Conservation (phyloP, 1,140 invertebrate genomes). For the Ladona fulva region DNA sequence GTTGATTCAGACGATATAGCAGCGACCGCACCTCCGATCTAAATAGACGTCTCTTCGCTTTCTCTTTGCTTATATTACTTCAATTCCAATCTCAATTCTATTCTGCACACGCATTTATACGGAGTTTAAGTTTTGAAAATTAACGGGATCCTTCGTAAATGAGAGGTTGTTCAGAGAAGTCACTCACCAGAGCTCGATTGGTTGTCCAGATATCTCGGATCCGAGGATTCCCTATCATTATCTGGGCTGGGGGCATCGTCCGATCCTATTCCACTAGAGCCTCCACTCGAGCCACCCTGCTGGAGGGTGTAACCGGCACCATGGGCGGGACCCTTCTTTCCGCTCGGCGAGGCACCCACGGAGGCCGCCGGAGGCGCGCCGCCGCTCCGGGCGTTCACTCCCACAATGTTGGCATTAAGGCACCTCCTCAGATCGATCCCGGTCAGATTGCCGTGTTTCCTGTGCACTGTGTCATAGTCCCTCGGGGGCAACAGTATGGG, state of each 20-base stretch:
- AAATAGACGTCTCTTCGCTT: no score
- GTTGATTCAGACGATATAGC: no score
- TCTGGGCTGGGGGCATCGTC: conserved; percentile 69
- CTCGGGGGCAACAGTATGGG: conserved; percentile 81
- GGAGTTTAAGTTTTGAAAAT: no score
- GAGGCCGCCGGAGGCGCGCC: conserved; percentile 5
- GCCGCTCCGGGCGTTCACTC: conserved; percentile 38
- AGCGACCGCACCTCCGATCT: no score
- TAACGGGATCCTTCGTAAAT: not conserved
- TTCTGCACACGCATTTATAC: no score
- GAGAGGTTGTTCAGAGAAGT: conserved; percentile 17
- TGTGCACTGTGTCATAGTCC: conserved; percentile 84
- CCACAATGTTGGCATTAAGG: conserved; percentile 61
- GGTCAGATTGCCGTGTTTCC: conserved; percentile 71
- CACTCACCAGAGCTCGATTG: conserved; percentile 29
- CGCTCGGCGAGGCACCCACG: conserved; percentile 12
- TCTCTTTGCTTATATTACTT: no score
- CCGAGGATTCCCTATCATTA: conserved; percentile 19
- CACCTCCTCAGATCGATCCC: conserved; percentile 68
- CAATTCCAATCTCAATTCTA: no score
- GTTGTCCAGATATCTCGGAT: conserved; percentile 28
- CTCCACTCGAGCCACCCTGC: conserved; percentile 32
- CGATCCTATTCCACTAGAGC: conserved; percentile 69
- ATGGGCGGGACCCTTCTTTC: conserved; percentile 12
- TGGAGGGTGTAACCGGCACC: not conserved